Evolutionary conservation across 2,797 vertebrate species (phyloP).

Genomic region (Sparus aurata): DNA sequence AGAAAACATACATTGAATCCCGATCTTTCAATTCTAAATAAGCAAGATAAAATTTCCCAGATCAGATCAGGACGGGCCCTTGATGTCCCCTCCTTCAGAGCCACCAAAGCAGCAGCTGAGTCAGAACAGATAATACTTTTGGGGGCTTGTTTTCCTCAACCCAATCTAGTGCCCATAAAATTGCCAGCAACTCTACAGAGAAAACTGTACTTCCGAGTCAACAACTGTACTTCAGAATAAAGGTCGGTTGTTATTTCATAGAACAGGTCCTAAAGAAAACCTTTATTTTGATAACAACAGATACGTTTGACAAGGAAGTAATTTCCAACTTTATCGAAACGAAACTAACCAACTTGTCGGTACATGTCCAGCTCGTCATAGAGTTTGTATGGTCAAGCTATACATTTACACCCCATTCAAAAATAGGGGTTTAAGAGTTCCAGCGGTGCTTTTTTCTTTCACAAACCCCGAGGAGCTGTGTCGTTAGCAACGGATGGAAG

Average conservation of each 20-base stretch:
- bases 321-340: conserved; percentile 10
- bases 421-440: not conserved
- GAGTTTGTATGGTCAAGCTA: too few species aligned
- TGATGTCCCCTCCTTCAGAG: too few species aligned
- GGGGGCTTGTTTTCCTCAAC: too few species aligned
- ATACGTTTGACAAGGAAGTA: conserved; percentile 25
- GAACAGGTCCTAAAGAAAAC: too few species aligned
- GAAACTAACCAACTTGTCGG: conserved; percentile 54
- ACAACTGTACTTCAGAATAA: conserved; percentile 63
- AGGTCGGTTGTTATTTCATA: not conserved
- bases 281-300: conserved; percentile 49
- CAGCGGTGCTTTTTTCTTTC: accelerated
- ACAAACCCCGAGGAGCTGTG: not conserved
- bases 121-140: too few species aligned
- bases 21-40: too few species aligned
- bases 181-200: too few species aligned
- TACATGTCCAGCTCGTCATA: conserved; percentile 63
- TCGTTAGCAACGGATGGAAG: conserved; percentile 45
- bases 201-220: conserved; percentile 41
- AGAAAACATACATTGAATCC: too few species aligned
- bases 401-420: not conserved
- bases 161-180: too few species aligned
- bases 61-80: too few species aligned
- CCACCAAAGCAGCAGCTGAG: too few species aligned
- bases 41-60: too few species aligned